phyloP scores from a whole-genome alignment of 1,140 invertebrate genomes.

The Rhyzopertha dominica region DNA sequence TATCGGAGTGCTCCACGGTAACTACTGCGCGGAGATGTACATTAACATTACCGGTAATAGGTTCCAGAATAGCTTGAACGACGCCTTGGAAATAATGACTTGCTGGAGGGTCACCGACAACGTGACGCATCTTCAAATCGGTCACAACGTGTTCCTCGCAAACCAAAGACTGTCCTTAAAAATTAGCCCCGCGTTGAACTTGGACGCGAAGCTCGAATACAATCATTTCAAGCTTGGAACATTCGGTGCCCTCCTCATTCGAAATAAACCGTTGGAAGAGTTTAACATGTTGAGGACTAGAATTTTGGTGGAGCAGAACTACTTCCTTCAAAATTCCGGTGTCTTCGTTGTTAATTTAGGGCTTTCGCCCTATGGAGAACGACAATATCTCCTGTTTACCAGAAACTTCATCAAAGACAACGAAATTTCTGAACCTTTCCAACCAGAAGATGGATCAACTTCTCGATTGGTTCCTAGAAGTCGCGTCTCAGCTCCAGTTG shows the following conservation, averaged over 20 bases:
- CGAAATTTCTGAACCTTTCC: conserved; percentile 80
- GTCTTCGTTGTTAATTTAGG: conserved; percentile 83
- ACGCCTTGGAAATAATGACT: conserved; percentile 70
- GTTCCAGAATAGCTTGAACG: conserved; percentile 70
- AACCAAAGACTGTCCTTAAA: conserved; percentile 72
- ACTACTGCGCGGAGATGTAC: conserved; percentile 67
- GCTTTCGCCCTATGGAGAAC: conserved; percentile 75
- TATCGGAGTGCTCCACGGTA: conserved; percentile 76
- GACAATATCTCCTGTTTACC: conserved; percentile 78
- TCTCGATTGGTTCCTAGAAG: conserved; percentile 76
- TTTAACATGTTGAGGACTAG: conserved; percentile 61
- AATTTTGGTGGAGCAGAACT: conserved; percentile 80
- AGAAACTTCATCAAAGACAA: conserved; percentile 87
- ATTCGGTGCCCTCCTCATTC: conserved; percentile 80
- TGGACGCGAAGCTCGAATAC: conserved; percentile 73
- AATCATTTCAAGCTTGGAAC: conserved; percentile 81
- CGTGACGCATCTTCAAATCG: conserved; percentile 69
- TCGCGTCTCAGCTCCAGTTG: conserved; percentile 82
- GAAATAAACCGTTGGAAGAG: conserved; percentile 72
- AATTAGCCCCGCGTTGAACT: conserved; percentile 79
- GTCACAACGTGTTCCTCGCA: conserved; percentile 76
- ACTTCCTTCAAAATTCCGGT: conserved; percentile 82
- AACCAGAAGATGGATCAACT: conserved; percentile 55
- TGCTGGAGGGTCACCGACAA: conserved; percentile 66
- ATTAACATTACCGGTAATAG: conserved; percentile 83